Base-by-base conservation (phyloP, 2,888 invertebrate species). In the Drosophila austrosaltans region DNA sequence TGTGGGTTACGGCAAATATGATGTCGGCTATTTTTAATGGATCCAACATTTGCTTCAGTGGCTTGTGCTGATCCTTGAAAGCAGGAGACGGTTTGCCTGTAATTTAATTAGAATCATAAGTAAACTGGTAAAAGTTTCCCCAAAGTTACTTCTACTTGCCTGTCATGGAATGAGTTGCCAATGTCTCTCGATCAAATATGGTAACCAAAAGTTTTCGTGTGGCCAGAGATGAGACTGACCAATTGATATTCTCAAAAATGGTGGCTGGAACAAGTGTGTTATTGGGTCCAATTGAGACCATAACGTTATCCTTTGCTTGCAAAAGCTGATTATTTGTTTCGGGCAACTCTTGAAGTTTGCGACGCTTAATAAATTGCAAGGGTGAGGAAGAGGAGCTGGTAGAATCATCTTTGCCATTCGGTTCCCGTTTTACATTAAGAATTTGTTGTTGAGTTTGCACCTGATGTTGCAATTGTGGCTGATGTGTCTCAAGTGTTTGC, bases 91-190 rank as follows among this genome's bases (percentile, higher is more conserved):
- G 93, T 76, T 94, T 94, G 7, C 95, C 95, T 0, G 94, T 94
- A 36, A 36, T 0, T 36, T 8, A 36, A 36, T 36, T 1, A 1
- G 10, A 36, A 36, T 36, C 1, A 36, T 36, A 8, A 36, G 8
- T 30, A 30, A 30, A 30, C 30, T 30, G 5, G 1, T 30, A 30
- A 30, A 6, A 5, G 6, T 30, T 30, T 5, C 30, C 3, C 5
- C 1, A 30, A 5, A 30, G 3, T 5, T 5, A 30, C 4, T 4
- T 5, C 6, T 30, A 36, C 76, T 94, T 94, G 7, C 95, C 95
- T 0, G 94, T 94, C 72, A 95, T 91, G 0, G 94, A 94, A 79
- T 94, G 94, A 0, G 94, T 94, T 8, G 94, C 95, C 64, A 95
- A 83, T 0, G 93, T 92, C 58, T 94, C 93, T 61, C 94, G 92